These are phyloP conservation scores for Hoplias malabaricus DNA, from an alignment of 2,113 vertebrate species.

Conservation along the genomic window DNA sequence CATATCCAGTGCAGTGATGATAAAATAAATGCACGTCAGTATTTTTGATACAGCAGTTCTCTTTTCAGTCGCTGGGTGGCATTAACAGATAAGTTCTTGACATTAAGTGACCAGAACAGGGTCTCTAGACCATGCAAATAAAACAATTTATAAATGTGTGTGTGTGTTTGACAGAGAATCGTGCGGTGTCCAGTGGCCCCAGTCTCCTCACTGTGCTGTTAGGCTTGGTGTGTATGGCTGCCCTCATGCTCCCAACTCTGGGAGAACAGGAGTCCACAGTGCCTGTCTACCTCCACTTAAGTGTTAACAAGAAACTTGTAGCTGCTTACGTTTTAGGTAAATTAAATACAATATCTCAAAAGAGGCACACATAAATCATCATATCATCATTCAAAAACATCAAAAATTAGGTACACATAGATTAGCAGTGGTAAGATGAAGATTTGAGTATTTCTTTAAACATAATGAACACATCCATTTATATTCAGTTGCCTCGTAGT, in stretches of 20 bases:
- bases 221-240: conserved; percentile 89
- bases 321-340: conserved; percentile 99
- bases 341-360: no score
- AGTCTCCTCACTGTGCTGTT: conserved; percentile 95
- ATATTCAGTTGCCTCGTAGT: no score
- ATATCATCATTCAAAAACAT: no score
- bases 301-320: conserved; percentile 99
- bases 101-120: not conserved
- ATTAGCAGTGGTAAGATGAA: no score
- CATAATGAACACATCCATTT: no score
- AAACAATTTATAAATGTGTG: not conserved
- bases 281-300: conserved; percentile 99
- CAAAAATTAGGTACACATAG: no score
- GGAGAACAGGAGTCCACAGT: conserved; percentile 95
- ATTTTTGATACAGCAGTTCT: not conserved
- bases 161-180: conserved; percentile 77
- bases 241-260: conserved; percentile 95
- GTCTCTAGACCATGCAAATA: not conserved
- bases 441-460: no score
- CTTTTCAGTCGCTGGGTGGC: conserved; percentile 9
- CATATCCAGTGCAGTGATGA: no score
- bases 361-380: no score
- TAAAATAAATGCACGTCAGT: no score
- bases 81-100: not conserved
- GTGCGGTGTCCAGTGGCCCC: conserved; percentile 85